Evolutionary conservation across 2,113 vertebrate genomes (phyloP).

Genomic region (Rattus norvegicus): GRCr8 NC_086029.1:28896501-28897000

Average conservation of each 20-base stretch:
- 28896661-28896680: slow-evolving; percentile 62
- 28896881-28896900: neutral
- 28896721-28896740: slow-evolving; percentile 46
- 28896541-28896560: slow-evolving; percentile 84
- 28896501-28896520: slow-evolving; percentile 76
- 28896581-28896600: slow-evolving; percentile 84
- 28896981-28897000: neutral
- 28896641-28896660: slow-evolving; percentile 81
- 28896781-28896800: slow-evolving; percentile 48
- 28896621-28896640: slow-evolving; percentile 80
- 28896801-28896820: slow-evolving; percentile 24
- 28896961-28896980: slow-evolving; percentile 6
- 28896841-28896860: neutral
- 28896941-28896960: neutral
- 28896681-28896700: slow-evolving; percentile 30
- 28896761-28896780: neutral
- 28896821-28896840: neutral
- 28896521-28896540: slow-evolving; percentile 80
- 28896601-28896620: slow-evolving; percentile 82
- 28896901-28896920: neutral
- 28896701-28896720: neutral
- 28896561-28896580: slow-evolving; percentile 79
- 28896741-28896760: slow-evolving; percentile 70
- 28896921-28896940: neutral
- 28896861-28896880: neutral